Evolutionary conservation across 1,140 invertebrate genomes (phyloP).

Genomic region (Oncopodura yosiiana): DNA sequence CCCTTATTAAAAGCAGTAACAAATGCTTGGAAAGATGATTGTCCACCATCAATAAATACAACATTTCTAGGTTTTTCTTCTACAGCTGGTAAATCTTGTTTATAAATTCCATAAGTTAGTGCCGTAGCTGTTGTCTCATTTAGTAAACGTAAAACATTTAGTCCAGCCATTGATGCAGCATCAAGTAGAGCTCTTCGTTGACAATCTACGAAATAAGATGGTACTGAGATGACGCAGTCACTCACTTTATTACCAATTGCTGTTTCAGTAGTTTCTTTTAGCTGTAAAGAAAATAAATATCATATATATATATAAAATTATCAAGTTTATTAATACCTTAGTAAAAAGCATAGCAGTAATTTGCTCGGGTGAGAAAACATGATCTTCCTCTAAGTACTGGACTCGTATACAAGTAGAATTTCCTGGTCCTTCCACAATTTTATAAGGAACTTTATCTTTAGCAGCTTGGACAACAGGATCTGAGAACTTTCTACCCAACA

Average conservation of each 20-base stretch:
- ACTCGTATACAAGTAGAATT: slow-evolving; percentile 73
- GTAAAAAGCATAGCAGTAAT: slow-evolving; percentile 93
- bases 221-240: slow-evolving; percentile 95
- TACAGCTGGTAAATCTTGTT: slow-evolving; percentile 67
- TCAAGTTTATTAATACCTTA: no score
- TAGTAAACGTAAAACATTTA: slow-evolving; percentile 88
- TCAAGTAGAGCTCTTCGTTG: slow-evolving; percentile 85
- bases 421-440: slow-evolving; percentile 55
- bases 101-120: slow-evolving; percentile 92
- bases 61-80: slow-evolving; percentile 81
- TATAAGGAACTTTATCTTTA: slow-evolving; percentile 56
- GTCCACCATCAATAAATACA: slow-evolving; percentile 86
- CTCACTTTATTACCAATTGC: slow-evolving; percentile 84
- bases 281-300: no score
- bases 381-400: slow-evolving; percentile 73
- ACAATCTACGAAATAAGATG: slow-evolving; percentile 85
- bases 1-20: slow-evolving; percentile 88
- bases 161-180: slow-evolving; percentile 72
- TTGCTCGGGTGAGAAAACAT: slow-evolving; percentile 86
- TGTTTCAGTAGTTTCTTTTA: slow-evolving; percentile 80
- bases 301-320: no score
- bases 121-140: slow-evolving; percentile 96
- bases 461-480: slow-evolving; percentile 80
- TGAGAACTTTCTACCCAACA: slow-evolving; percentile 74
- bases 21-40: slow-evolving; percentile 71